phyloP scores from a whole-genome alignment of 1,140 invertebrate genomes.

The Diabrotica undecimpunctata region DNA sequence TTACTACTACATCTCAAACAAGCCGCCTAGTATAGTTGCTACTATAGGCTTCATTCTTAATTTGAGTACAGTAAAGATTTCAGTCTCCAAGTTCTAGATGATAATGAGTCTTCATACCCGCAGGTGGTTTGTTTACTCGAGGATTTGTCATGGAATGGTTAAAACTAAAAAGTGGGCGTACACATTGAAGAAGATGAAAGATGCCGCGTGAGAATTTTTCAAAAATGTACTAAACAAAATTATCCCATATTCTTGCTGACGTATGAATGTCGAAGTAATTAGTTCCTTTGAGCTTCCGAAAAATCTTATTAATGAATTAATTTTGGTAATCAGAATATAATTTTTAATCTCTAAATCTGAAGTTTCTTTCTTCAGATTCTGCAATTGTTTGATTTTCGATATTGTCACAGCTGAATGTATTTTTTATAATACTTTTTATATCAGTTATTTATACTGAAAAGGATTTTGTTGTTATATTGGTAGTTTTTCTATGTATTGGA shows the following conservation, averaged over 20 bases:
- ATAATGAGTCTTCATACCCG: background rate
- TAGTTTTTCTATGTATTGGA: no score
- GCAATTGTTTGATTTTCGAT: no score
- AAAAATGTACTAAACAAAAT: background rate
- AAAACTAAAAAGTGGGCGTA: background rate
- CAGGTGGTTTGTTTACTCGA: background rate
- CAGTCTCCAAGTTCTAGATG: background rate
- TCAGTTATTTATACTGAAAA: no score
- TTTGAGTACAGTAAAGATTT: background rate
- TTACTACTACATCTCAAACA: background rate
- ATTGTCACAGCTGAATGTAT: no score
- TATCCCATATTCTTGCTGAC: background rate
- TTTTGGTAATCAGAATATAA: background rate
- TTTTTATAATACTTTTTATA: no score
- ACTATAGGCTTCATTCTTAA: background rate
- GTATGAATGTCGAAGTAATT: background rate
- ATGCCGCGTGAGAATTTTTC: background rate
- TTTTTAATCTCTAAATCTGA: no score
- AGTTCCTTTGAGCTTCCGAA: constrained; percentile 1
- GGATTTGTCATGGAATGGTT: constrained; percentile 2
- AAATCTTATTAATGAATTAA: constrained; percentile 1
- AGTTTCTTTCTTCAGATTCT: no score
- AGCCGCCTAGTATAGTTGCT: background rate
- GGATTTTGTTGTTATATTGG: no score
- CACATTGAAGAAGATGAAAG: background rate